Percentiles rank a stretch among this genome's conserved stretches.
phyloP scores from a whole-genome alignment of 2,888 invertebrate species.

The Hipparchia sbordonii region DNA sequence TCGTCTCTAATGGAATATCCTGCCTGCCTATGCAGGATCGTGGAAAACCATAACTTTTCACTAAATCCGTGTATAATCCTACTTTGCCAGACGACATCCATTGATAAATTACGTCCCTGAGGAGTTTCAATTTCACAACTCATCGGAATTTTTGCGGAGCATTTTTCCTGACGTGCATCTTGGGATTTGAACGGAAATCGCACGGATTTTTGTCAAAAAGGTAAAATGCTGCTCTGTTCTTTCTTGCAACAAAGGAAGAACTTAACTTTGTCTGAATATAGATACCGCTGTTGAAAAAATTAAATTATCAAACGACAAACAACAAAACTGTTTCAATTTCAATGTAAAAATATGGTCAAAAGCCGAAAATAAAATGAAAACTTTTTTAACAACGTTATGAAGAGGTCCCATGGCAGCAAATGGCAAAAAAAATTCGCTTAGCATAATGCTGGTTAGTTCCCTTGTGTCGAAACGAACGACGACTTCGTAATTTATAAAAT shows the following conservation, averaged over 20 bases:
- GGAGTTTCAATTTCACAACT: constrained; percentile 34
- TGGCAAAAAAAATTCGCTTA: too few species aligned
- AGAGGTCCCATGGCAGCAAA: too few species aligned
- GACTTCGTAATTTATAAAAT: too few species aligned
- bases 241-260: constrained; percentile 5
- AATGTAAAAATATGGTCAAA: too few species aligned
- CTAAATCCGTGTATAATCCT: constrained; percentile 18
- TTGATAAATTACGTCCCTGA: constrained; percentile 35
- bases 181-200: constrained; percentile 18
- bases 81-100: constrained; percentile 23
- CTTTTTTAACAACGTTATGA: too few species aligned
- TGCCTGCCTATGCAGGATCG: neutral
- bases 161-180: constrained; percentile 21
- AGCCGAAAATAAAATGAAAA: too few species aligned
- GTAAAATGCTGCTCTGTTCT: constrained; percentile 10
- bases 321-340: too few species aligned
- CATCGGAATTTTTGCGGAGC: constrained; percentile 27
- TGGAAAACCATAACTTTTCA: constrained; percentile 16
- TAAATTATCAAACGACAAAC: neutral
- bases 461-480: too few species aligned
- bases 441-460: too few species aligned
- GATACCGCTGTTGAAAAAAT: neutral
- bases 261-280: constrained; percentile 4
- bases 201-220: constrained; percentile 6
- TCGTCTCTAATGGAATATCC: neutral